Evolutionary conservation across 2,797 vertebrate species (phyloP).

Genomic region (Holocentrus rufus): DNA sequence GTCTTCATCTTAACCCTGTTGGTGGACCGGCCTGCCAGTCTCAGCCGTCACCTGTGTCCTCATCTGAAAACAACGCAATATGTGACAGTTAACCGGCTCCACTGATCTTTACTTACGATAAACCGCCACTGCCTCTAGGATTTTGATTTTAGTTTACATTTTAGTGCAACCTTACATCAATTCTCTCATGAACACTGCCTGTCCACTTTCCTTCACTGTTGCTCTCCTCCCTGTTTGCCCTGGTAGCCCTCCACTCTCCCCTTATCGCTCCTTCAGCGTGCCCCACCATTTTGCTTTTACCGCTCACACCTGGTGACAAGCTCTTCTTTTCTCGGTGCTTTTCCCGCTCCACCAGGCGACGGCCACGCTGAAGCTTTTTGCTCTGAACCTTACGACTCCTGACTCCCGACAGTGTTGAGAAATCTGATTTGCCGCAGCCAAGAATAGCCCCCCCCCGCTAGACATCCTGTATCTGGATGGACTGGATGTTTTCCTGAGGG

Average conservation of each 20-base stretch:
- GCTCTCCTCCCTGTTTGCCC: conserved; percentile 14
- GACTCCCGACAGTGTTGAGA: conserved; percentile 55
- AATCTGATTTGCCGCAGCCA: conserved; percentile 32
- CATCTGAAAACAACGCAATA: conserved; percentile 21
- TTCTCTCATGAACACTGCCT: conserved; percentile 12
- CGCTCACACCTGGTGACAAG: conserved; percentile 56
- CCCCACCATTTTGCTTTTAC: conserved; percentile 8
- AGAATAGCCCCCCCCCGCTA: conserved; percentile 44
- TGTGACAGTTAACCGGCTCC: conserved; percentile 5
- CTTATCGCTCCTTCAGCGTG: background rate
- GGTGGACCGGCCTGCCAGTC: background rate
- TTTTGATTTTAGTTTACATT: conserved; percentile 12
- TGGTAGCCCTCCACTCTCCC: background rate
- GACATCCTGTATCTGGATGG: conserved; percentile 61
- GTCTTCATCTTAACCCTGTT: conserved; percentile 10
- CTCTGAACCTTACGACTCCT: conserved; percentile 60
- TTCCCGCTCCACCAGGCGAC: conserved; percentile 70
- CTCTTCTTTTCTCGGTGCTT: conserved; percentile 71
- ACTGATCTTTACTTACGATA: conserved; percentile 26
- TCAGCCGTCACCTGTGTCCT: conserved; percentile 18
- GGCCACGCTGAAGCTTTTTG: conserved; percentile 76
- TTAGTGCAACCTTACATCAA: conserved; percentile 13
- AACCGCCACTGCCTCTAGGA: conserved; percentile 31
- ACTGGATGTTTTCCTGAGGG: conserved; percentile 59
- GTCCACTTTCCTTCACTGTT: conserved; percentile 37